phyloP scores from a whole-genome alignment of 2,113 vertebrate species.

The Hypomesus transpacificus region DNA sequence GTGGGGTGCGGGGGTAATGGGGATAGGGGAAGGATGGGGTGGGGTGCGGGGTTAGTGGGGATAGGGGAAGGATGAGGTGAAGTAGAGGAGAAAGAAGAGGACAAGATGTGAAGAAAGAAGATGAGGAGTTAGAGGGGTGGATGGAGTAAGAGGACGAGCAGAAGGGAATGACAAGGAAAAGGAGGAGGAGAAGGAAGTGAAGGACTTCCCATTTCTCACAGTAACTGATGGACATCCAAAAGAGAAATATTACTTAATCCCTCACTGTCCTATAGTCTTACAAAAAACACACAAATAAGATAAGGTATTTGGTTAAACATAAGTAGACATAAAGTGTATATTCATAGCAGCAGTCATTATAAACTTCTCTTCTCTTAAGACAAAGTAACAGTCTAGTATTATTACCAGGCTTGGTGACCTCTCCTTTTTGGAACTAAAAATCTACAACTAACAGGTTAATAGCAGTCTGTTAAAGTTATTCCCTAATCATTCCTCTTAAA shows the following conservation, averaged over 20 bases:
- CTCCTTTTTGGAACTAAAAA: conserved; percentile 11
- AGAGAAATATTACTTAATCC: conserved; percentile 45
- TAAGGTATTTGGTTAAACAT: conserved; percentile 30
- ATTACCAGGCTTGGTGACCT: conserved; percentile 13
- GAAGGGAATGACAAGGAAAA: not conserved
- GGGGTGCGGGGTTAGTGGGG: conserved; percentile 4
- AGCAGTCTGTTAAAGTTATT: conserved; percentile 40
- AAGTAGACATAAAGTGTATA: conserved; percentile 27
- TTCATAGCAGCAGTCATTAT: conserved; percentile 47
- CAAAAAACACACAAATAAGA: conserved; percentile 15
- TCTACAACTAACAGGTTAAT: conserved; percentile 26
- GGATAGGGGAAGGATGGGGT: not conserved
- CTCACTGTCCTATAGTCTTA: conserved; percentile 51
- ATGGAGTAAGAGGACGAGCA: not conserved
- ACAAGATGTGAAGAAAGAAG: no score
- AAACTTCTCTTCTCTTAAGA: conserved; percentile 24
- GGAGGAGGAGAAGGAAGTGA: not conserved
- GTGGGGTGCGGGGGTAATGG: conserved; percentile 2
- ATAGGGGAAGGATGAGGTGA: not conserved
- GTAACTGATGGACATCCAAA: conserved; percentile 24
- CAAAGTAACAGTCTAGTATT: conserved; percentile 23
- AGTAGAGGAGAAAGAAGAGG: not conserved
- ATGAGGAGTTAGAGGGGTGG: not conserved
- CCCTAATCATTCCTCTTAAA: conserved; percentile 55
- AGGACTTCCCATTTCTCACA: not conserved